Conservation (phyloP, 2,888 invertebrate species). For the Euphydryas editha region DNA sequence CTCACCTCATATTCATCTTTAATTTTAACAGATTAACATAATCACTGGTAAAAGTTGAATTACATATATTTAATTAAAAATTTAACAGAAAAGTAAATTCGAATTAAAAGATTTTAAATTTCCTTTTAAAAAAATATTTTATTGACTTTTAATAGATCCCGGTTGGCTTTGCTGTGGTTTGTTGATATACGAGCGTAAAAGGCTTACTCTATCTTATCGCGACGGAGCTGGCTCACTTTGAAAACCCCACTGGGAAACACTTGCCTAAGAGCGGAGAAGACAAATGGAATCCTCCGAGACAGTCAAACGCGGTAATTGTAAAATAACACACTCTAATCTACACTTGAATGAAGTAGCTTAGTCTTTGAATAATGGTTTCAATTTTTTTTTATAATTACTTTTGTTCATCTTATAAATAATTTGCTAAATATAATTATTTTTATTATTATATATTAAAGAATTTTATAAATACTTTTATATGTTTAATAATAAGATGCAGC, state of each 20-base stretch:
- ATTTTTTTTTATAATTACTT: conserved; percentile 10
- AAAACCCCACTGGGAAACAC: conserved; percentile 71
- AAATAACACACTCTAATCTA: conserved; percentile 52
- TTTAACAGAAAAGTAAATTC: too few species aligned
- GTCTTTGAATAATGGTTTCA: conserved; percentile 22
- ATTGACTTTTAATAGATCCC: conserved; percentile 36
- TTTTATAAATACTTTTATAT: background rate
- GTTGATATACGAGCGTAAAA: conserved; percentile 70
- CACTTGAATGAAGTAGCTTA: conserved; percentile 16
- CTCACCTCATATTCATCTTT: too few species aligned
- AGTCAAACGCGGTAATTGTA: conserved; percentile 59
- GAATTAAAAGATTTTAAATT: background rate
- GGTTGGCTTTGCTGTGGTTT: conserved; percentile 56
- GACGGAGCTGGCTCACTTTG: conserved; percentile 69
- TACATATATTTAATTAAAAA: too few species aligned
- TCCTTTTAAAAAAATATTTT: conserved; percentile 18
- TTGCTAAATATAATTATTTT: background rate
- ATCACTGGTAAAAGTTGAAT: too few species aligned
- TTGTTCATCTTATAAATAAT: background rate
- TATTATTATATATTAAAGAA: background rate
- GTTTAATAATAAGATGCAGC: conserved; percentile 1
- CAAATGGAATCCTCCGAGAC: conserved; percentile 67
- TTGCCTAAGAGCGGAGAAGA: conserved; percentile 62
- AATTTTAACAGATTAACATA: too few species aligned
- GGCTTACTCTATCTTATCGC: conserved; percentile 72